Percentiles rank a stretch among this genome's conserved stretches.
Conservation (phyloP, 2,113 vertebrate genomes). For the Syrrhaptes paradoxus region DNA sequence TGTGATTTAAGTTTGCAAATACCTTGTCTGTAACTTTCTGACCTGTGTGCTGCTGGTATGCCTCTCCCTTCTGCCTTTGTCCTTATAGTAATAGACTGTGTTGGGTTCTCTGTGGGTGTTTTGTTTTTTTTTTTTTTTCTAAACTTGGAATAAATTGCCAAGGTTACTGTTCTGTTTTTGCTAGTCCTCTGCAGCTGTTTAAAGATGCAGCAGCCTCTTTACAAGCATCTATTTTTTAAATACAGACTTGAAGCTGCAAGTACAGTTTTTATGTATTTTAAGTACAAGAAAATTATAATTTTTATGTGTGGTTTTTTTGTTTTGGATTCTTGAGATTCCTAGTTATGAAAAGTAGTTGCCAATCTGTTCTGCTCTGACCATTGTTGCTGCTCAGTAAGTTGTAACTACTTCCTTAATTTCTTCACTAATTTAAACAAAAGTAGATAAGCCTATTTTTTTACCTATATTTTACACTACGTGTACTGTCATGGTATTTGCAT, state of each 20-base stretch:
- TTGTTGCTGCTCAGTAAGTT: not conserved
- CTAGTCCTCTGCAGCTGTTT: conserved; percentile 56
- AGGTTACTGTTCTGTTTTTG: conserved; percentile 38
- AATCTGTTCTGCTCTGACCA: not conserved
- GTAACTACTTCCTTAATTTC: not conserved
- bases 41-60: conserved; percentile 64
- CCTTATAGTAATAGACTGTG: conserved; percentile 49
- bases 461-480: not conserved
- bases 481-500: not conserved
- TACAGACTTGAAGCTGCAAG: not conserved
- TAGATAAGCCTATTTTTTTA: not conserved
- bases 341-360: not conserved
- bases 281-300: not conserved
- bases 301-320: not conserved
- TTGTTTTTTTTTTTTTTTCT: not conserved
- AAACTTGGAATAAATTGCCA: conserved; percentile 28
- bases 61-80: conserved; percentile 62
- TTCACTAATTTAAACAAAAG: not conserved
- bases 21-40: conserved; percentile 61
- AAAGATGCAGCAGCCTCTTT: conserved; percentile 68
- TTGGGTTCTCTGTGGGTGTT: conserved; percentile 42
- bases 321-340: not conserved
- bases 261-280: not conserved
- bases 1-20: conserved; percentile 50
- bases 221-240: not conserved